Evolutionary conservation across 2,888 invertebrate genomes (phyloP).

Genomic region (Apotomis betuletana): DNA sequence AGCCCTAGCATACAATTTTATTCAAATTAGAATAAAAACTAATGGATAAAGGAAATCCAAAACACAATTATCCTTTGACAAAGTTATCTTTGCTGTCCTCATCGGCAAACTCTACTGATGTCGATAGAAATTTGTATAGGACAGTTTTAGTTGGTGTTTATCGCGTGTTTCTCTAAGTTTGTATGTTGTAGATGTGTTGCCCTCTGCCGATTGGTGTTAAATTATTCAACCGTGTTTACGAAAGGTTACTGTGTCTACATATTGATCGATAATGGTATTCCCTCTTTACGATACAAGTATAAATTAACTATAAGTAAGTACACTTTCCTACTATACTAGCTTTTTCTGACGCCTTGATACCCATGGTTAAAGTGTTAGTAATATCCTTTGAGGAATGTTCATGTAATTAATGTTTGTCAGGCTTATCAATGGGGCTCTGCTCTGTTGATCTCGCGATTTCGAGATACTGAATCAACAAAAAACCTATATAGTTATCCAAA

Average conservation of each 20-base stretch:
- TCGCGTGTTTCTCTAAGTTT: slow-evolving; percentile 8
- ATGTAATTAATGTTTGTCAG: too few species aligned
- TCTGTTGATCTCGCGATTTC: too few species aligned
- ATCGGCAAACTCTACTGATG: neutral
- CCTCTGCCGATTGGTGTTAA: slow-evolving; percentile 39
- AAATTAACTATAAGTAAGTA: neutral
- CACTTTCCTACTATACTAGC: too few species aligned
- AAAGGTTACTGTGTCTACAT: slow-evolving; percentile 48
- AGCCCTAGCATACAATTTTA: slow-evolving; percentile 20
- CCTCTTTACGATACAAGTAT: neutral
- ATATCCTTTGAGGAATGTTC: too few species aligned
- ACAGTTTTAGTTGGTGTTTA: neutral
- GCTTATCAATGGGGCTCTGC: too few species aligned
- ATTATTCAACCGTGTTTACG: slow-evolving; percentile 48
- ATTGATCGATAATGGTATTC: slow-evolving; percentile 39
- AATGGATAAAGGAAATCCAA: slow-evolving; percentile 20
- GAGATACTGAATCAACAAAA: too few species aligned
- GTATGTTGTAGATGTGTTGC: slow-evolving; percentile 10
- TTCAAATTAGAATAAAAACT: slow-evolving; percentile 27
- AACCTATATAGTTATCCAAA: too few species aligned
- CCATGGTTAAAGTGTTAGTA: too few species aligned
- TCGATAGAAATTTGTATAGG: neutral
- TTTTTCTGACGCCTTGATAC: too few species aligned
- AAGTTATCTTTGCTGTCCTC: slow-evolving; percentile 6
- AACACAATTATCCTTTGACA: slow-evolving; percentile 15